These are phyloP conservation scores for Kobus ellipsiprymnus DNA, from an alignment of 2,113 vertebrate genomes.

Conservation along the genomic window DNA sequence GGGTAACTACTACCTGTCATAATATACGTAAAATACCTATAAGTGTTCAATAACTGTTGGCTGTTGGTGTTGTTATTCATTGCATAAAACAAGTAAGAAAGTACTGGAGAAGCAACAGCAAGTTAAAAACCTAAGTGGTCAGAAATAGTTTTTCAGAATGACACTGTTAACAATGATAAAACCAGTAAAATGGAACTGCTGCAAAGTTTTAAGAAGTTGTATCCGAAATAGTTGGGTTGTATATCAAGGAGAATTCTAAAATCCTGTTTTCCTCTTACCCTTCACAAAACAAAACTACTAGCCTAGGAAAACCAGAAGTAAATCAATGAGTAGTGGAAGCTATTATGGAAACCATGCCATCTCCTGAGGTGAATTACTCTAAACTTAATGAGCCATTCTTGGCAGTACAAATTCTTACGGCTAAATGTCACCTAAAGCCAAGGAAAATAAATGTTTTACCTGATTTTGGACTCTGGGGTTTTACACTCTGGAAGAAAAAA, in stretches of 20 bases:
- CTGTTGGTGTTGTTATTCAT: neutral
- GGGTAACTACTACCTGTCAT: neutral
- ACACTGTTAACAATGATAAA: neutral
- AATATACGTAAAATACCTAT: neutral
- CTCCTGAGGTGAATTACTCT: neutral
- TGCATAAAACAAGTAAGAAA: neutral
- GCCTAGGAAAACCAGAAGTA: neutral
- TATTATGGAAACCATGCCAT: neutral
- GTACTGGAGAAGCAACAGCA: neutral
- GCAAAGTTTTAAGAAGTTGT: neutral
- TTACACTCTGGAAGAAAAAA: slow-evolving; percentile 79
- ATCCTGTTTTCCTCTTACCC: neutral
- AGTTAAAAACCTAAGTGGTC: neutral
- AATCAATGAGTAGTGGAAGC: neutral
- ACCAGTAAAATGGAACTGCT: neutral
- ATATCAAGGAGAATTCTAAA: slow-evolving; percentile 16
- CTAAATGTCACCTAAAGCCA: neutral
- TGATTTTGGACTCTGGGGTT: slow-evolving; percentile 70
- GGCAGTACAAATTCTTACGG: neutral
- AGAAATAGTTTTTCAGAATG: neutral
- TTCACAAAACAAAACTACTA: slow-evolving; percentile 2
- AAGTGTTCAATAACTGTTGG: neutral
- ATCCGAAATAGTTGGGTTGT: neutral
- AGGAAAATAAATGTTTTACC: slow-evolving; percentile 71
- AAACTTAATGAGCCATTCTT: neutral